A percentile compares a stretch with the other conserved stretches of the same genome.
These are phyloP conservation scores for Spondyliosoma cantharus DNA, from an alignment of 2,797 vertebrate genomes.

Conservation along the genomic window DNA sequence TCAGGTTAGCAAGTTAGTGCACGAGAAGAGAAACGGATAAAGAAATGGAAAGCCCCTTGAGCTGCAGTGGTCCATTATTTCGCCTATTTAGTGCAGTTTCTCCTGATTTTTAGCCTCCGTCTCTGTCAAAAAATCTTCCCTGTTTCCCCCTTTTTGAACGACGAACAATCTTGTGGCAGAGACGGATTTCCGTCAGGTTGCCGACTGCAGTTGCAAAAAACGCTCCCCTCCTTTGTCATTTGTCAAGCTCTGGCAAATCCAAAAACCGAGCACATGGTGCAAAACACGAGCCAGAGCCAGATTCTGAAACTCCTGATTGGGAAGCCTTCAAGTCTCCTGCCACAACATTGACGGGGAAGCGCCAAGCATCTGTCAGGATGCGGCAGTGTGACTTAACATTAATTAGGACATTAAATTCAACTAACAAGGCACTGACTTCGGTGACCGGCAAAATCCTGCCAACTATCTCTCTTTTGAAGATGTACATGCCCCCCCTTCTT, in stretches of 20 bases:
- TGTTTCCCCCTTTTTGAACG: no score
- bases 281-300: constrained; percentile 45
- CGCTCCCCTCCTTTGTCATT: constrained; percentile 44
- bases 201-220: constrained; percentile 37
- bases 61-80: no score
- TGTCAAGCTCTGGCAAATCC: constrained; percentile 49
- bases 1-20: no score
- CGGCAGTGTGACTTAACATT: constrained; percentile 38
- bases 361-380: constrained; percentile 58
- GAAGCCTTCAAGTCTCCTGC: constrained; percentile 27
- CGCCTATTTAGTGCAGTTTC: no score
- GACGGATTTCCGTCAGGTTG: constrained; percentile 46
- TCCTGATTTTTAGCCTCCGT: no score
- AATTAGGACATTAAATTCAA: constrained; percentile 39
- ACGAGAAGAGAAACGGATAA: no score
- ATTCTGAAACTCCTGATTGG: constrained; percentile 52
- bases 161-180: constrained; percentile 16
- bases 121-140: no score
- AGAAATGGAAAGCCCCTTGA: no score
- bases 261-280: constrained; percentile 36
- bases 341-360: constrained; percentile 3
- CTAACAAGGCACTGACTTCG: constrained; percentile 33
- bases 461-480: constrained; percentile 5
- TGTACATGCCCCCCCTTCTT: no score
- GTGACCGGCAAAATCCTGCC: constrained; percentile 1